These are phyloP conservation scores for Sphaeramia orbicularis DNA, from an alignment of 2,797 vertebrate species.

Conservation along the genomic window DNA sequence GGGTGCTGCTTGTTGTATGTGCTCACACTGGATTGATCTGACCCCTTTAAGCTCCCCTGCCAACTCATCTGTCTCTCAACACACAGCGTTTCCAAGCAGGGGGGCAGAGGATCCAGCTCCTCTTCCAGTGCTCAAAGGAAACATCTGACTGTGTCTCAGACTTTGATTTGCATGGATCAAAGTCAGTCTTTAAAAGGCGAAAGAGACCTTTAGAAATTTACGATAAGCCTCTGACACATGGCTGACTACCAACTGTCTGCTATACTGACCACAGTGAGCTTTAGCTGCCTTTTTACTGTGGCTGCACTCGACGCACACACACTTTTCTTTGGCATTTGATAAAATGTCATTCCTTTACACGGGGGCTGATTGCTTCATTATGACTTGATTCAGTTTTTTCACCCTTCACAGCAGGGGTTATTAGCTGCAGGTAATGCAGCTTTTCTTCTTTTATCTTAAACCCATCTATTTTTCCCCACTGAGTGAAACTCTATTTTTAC, in stretches of 20 bases:
- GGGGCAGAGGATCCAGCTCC: slow-evolving; percentile 28
- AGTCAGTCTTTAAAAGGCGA: slow-evolving; percentile 58
- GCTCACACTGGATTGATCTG: slow-evolving; percentile 39
- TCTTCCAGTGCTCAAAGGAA: slow-evolving; percentile 41
- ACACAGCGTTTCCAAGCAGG: slow-evolving; percentile 15
- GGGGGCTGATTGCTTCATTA: not conserved
- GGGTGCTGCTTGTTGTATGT: slow-evolving; percentile 19
- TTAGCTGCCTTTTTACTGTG: not conserved
- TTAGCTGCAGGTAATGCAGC: slow-evolving; percentile 12
- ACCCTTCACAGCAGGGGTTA: not conserved
- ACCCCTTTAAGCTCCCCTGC: slow-evolving; percentile 52
- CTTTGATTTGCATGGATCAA: slow-evolving; percentile 78
- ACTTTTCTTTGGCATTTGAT: not conserved
- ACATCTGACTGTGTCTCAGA: slow-evolving; percentile 48
- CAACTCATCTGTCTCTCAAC: slow-evolving; percentile 38
- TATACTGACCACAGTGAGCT: slow-evolving; percentile 13
- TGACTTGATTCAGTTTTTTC: not conserved
- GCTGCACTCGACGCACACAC: not conserved
- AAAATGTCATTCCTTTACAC: not conserved
- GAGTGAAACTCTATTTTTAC: slow-evolving; percentile 60
- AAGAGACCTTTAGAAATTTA: slow-evolving; percentile 66
- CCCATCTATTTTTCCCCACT: slow-evolving; percentile 23
- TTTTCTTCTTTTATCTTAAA: slow-evolving; percentile 7
- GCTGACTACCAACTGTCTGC: slow-evolving; percentile 2
- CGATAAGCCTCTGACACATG: slow-evolving; percentile 22